These are phyloP conservation scores for Chaenocephalus aceratus DNA, from an alignment of 2,113 vertebrate species.

Conservation along the genomic window DNA sequence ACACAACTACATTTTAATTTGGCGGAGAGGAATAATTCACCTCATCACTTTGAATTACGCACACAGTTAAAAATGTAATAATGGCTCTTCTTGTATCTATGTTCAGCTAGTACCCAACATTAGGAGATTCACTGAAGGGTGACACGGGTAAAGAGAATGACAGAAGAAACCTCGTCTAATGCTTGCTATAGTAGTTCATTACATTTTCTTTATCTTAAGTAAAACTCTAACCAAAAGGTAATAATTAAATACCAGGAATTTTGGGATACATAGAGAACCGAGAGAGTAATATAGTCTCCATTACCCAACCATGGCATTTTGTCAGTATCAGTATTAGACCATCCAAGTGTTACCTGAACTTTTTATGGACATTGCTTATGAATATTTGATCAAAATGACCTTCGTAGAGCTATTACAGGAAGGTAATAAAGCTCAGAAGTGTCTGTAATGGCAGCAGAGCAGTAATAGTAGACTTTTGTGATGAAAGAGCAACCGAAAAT, in stretches of 20 bases:
- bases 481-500: constrained; percentile 35
- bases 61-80: constrained; percentile 69
- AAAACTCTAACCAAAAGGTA: not conserved
- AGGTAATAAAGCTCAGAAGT: constrained; percentile 17
- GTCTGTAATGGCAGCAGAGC: constrained; percentile 17
- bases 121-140: constrained; percentile 26
- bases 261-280: not conserved
- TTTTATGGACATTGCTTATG: constrained; percentile 28
- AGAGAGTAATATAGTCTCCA: not conserved
- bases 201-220: constrained; percentile 13
- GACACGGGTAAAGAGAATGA: not conserved
- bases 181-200: not conserved
- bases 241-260: not conserved
- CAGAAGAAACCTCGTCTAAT: constrained; percentile 20
- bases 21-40: constrained; percentile 59
- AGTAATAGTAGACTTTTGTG: constrained; percentile 27
- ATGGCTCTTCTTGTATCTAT: constrained; percentile 53
- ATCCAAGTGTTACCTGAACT: constrained; percentile 27
- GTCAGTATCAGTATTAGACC: not conserved
- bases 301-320: constrained; percentile 22
- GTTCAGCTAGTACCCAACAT: constrained; percentile 45
- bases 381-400: constrained; percentile 52
- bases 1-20: constrained; percentile 74
- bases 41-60: constrained; percentile 71
- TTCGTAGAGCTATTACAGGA: constrained; percentile 27